phyloP scores from a whole-genome alignment of 2,113 vertebrate species.

The Pelobates fuscus region DNA sequence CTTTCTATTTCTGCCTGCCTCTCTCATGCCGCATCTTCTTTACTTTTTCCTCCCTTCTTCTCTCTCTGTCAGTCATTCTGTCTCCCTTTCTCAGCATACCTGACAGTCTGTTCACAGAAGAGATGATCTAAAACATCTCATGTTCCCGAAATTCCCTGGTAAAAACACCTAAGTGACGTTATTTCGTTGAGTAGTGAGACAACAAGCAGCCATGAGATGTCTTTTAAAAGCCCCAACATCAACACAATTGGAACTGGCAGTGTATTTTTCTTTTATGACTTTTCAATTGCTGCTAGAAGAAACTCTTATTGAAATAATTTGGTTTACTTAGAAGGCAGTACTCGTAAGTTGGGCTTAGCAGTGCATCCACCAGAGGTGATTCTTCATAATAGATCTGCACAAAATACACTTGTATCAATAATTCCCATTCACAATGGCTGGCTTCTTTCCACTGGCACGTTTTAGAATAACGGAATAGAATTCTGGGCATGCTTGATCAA shows the following conservation, averaged over 20 bases:
- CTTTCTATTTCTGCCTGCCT: no score
- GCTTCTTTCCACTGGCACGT: background rate
- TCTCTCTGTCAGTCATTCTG: no score
- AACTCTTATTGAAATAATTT: slow-evolving; percentile 3
- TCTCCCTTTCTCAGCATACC: no score
- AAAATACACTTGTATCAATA: slow-evolving; percentile 15
- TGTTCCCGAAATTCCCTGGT: no score
- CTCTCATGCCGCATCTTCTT: no score
- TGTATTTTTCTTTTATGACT: background rate
- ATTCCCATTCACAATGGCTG: background rate
- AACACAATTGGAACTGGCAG: slow-evolving; percentile 6
- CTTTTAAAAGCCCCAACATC: background rate
- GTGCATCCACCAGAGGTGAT: background rate
- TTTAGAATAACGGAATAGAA: background rate
- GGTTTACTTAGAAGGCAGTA: background rate
- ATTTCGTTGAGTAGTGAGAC: no score
- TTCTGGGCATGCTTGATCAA: background rate
- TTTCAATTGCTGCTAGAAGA: background rate
- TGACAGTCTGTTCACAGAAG: no score
- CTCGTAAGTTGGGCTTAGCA: background rate
- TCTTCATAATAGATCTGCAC: slow-evolving; percentile 9
- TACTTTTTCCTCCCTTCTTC: no score
- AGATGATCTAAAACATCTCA: no score
- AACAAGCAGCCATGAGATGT: background rate
- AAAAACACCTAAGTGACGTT: no score